Evolutionary conservation across 2,113 vertebrate genomes (phyloP).

Genomic region (Anarrhichthys ocellatus): DNA sequence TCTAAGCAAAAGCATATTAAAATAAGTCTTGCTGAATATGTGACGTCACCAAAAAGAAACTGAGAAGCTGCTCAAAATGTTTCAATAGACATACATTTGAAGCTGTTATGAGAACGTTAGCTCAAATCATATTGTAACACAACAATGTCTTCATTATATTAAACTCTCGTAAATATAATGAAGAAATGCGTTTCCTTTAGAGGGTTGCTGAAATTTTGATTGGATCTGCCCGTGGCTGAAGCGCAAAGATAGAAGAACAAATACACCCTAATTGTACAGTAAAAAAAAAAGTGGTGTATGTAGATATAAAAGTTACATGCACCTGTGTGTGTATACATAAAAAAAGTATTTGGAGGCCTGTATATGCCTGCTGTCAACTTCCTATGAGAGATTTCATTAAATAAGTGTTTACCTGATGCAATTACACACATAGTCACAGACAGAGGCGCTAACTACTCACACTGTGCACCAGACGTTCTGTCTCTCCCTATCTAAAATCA

Average conservation of each 20-base stretch:
- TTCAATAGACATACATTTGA: background rate
- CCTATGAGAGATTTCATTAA: conserved; percentile 1
- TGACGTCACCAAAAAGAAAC: background rate
- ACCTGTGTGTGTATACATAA: background rate
- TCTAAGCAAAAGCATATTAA: background rate
- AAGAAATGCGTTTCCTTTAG: background rate
- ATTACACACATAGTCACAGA: conserved; percentile 41
- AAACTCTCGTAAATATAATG: background rate
- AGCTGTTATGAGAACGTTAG: background rate
- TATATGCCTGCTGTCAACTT: background rate
- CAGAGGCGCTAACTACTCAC: conserved; percentile 59
- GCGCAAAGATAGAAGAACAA: background rate
- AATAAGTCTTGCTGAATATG: background rate
- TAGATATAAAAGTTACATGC: background rate
- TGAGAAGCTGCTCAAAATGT: background rate
- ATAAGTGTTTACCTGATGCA: conserved; percentile 36
- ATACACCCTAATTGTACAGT: background rate
- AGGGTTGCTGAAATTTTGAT: background rate
- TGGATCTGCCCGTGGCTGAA: background rate
- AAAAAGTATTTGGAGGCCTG: background rate
- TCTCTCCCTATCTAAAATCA: conserved; percentile 79
- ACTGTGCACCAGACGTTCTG: conserved; percentile 64
- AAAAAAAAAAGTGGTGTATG: background rate
- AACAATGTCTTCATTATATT: background rate
- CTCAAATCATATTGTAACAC: background rate